Evolutionary conservation across 2,888 invertebrate genomes (phyloP), one percentile per base, ranked within the genome.

Genomic region (Caenorhabditis virilis): DNA sequence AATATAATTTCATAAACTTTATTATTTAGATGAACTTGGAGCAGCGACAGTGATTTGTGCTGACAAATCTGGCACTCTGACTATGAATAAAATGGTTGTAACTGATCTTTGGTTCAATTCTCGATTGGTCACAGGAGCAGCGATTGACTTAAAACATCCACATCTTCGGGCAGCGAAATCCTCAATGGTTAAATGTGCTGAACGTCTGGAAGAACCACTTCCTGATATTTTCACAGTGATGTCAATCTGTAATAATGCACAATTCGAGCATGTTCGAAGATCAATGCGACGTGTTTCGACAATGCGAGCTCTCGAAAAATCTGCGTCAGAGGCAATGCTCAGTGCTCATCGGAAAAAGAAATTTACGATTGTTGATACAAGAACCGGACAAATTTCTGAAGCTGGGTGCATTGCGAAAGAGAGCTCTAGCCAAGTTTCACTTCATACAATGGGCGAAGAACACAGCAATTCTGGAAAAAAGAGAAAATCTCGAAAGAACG

Each of bases 61-160:
- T 11, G 97, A 97, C 84, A 97, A 97, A 86, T 97, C 97, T 1
- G 97, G 97, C 6, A 97, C 97, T 1, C 86, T 97, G 56, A 97
- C 97, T 0, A 95, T 95, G 85, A 97, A 97, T 85, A 90, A 92
- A 68, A 97, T 97, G 95, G 62, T 79, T 1, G 74, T 80, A 13
- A 82, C 80, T 1, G 81, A 82, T 54, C 48, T 80, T 18, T 80
- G 80, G 80, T 76, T 65, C 59, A 76, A 76, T 45, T 47, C 57
- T 23, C 58, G 65, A 23, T 39, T 73, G 20, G 51, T 72, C 23
- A 63, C 69, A 11, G 72, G 72, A 27, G 49, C 59, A 55, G 78
- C 78, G 1, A 55, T 69, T 23, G 77, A 76, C 30, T 49, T 75
- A 47, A 80, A 80, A 26, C 76, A 77, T 45, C 71, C 75, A 2